Conservation (phyloP, 2,113 vertebrate genomes). For the Hemiprocne comata region DNA sequence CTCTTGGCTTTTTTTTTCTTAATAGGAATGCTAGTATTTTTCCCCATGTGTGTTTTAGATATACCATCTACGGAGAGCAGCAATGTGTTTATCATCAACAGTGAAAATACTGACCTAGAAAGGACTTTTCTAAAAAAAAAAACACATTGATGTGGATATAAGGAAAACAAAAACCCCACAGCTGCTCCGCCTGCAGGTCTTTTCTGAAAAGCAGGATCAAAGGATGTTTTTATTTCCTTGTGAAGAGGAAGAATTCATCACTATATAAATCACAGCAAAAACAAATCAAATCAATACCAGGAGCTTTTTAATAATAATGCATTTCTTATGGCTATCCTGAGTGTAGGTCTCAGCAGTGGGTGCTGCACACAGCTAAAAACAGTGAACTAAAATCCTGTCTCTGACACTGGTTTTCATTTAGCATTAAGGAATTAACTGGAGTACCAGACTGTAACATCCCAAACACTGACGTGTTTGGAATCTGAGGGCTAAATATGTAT, state of each 20-base stretch:
- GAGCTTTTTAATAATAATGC: conserved; percentile 41
- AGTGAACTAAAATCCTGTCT: not conserved
- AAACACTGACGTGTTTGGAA: not conserved
- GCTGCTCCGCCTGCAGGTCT: conserved; percentile 54
- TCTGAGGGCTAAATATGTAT: not conserved
- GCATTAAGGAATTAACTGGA: not conserved
- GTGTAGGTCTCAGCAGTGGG: not conserved
- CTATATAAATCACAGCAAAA: conserved; percentile 56
- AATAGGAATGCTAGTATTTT: not conserved
- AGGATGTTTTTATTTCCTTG: conserved; percentile 58
- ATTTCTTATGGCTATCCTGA: not conserved
- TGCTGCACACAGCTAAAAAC: not conserved
- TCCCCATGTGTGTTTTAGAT: conserved; percentile 5
- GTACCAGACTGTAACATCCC: not conserved
- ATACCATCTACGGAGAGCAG: not conserved
- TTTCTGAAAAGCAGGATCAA: conserved; percentile 56
- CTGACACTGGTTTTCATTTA: conserved; percentile 12
- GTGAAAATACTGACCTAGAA: conserved; percentile 51
- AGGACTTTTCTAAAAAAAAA: not conserved
- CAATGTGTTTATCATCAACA: conserved; percentile 57
- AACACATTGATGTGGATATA: conserved; percentile 7
- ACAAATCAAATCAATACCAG: conserved; percentile 43
- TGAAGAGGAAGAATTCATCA: conserved; percentile 55
- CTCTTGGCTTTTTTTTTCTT: not conserved
- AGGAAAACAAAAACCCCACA: conserved; percentile 47